phyloP scores from a whole-genome alignment of 1,140 invertebrate genomes.

The Drosophila bocqueti region DNA sequence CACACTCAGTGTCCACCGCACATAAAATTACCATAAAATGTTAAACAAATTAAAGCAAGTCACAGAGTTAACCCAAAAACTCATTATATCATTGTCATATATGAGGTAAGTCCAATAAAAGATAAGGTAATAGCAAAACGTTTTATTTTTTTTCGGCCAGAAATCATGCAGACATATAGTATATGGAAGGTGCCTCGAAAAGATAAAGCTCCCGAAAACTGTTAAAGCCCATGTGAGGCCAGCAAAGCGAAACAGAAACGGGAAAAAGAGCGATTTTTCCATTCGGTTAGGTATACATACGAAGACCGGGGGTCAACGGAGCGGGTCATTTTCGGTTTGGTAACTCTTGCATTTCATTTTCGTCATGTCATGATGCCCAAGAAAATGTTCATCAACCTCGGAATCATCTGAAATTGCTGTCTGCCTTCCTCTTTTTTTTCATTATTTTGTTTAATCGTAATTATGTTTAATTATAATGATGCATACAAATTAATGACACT shows the following conservation, averaged over 20 bases:
- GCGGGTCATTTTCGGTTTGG: conserved; percentile 59
- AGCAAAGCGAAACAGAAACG: conserved; percentile 39
- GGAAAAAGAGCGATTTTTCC: conserved; percentile 33
- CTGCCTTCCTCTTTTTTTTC: conserved; percentile 13
- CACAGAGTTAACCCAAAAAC: conserved; percentile 20
- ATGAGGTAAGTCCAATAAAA: conserved; percentile 20
- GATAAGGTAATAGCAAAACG: conserved; percentile 19
- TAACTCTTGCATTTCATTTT: conserved; percentile 43
- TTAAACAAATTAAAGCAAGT: conserved; percentile 32
- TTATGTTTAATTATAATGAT: conserved; percentile 78
- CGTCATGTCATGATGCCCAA: conserved; percentile 35
- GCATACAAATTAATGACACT: conserved; percentile 81
- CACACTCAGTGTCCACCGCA: conserved; percentile 9
- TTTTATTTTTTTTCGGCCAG: conserved; percentile 13
- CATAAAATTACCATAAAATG: conserved; percentile 53
- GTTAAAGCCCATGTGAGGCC: conserved; percentile 52
- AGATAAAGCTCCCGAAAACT: conserved; percentile 26
- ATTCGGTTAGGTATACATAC: conserved; percentile 43
- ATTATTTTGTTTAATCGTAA: conserved; percentile 63
- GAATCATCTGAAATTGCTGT: conserved; percentile 44
- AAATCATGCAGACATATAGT: conserved; percentile 7
- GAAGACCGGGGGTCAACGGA: conserved; percentile 55
- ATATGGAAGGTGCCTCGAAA: background rate
- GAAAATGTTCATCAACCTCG: conserved; percentile 49
- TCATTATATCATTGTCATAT: conserved; percentile 36